Base-by-base conservation (phyloP, 2,797 vertebrate species). In the Chaenodraco wilsoni region DNA sequence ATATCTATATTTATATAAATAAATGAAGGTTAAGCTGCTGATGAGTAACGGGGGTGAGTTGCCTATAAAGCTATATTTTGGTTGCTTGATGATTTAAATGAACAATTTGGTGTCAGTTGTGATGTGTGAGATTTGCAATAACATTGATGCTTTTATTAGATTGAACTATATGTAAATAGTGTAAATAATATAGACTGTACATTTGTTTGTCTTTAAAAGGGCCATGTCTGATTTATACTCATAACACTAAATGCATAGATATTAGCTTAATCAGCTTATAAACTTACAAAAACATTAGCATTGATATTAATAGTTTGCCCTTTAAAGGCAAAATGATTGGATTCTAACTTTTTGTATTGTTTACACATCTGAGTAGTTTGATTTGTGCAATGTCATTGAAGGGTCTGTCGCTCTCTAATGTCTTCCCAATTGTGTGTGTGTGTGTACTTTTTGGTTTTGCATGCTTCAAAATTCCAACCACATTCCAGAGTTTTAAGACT, bases 1-100 rank as follows among this genome's bases (percentile, higher is more conserved):
- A 78, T 83, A 87, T 91, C 83, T 91, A 86, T 91, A 91, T 91
- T 88, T 90, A 62, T 90, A 89, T 70, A 21, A 50, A 73, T 78
- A 52, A 61, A 23, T 23, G n/a, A 14, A 72, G 13, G 11, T 16
- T 62, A 60, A 77, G 54, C 62, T 72, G 71, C 65, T 84, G 66
- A 62, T 62, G 65, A 74, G 65, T 56, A 48, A 50, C 23, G 40
- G 21, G 52, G 61, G 17, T 37, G 48, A 58, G 63, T 61, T 62
- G 56, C 5, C 52, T 62, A 44, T 16, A 72, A 46, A 61, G 60
- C 12, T 81, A 57, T 72, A 74, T 87, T 72, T 63, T 37, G 68
- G 74, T 83, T 87, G 75, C 74, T 76, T 78, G 72, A 21, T 73
- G 78, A 69, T 60, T 67, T 68, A 72, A 82, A 73, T 59, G 54